phyloP scores from a whole-genome alignment of 2,797 vertebrate species.

The Gymnopithys bicolor region DNA sequence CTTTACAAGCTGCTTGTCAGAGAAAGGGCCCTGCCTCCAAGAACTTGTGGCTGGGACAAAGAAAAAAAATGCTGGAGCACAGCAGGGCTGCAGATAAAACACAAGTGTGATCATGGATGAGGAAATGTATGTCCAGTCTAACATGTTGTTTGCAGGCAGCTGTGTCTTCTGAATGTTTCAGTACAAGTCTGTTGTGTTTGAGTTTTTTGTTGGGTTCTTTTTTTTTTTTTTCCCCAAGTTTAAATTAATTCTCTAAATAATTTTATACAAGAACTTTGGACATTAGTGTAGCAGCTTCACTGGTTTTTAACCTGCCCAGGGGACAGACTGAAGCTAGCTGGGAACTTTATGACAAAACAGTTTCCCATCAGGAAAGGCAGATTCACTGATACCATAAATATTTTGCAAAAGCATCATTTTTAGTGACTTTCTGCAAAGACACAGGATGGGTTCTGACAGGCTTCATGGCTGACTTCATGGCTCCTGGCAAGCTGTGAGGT shows the following conservation, averaged over 20 bases:
- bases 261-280: not conserved
- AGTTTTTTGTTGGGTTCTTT: too few relatives aligned
- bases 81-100: not conserved
- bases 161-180: not conserved
- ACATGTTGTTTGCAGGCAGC: not conserved
- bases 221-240: not conserved
- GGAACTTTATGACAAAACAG: conserved; percentile 25
- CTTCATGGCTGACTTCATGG: conserved; percentile 31
- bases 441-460: conserved; percentile 33
- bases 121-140: not conserved
- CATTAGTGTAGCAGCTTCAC: not conserved
- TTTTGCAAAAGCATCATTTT: conserved; percentile 21
- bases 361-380: conserved; percentile 39
- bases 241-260: not conserved
- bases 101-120: not conserved
- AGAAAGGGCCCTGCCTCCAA: not conserved
- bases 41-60: not conserved
- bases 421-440: not conserved
- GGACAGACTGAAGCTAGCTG: not conserved
- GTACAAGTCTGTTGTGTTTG: not conserved
- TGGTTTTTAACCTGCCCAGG: conserved; percentile 26
- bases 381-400: conserved; percentile 36
- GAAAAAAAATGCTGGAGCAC: not conserved
- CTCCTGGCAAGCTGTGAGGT: not conserved
- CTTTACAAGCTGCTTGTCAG: not conserved